Percentiles rank a stretch among this genome's conserved stretches.
These are phyloP conservation scores for Oedothorax gibbosus DNA, from an alignment of 1,140 invertebrate genomes.

Conservation along the genomic window DNA sequence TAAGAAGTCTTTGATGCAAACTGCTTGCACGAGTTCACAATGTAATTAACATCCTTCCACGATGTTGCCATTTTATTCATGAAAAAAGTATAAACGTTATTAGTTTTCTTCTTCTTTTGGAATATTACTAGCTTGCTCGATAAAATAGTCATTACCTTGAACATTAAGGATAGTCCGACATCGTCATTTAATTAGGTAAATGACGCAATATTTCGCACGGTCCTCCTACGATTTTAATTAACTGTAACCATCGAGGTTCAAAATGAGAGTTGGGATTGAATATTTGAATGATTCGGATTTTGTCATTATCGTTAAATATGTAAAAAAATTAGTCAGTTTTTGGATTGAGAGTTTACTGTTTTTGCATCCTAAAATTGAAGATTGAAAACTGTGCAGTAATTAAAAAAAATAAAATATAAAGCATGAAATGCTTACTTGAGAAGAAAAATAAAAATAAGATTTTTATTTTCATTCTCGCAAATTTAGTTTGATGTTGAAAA, in stretches of 20 bases:
- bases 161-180: slow-evolving; percentile 4
- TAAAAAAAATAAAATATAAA: too few species aligned
- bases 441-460: too few species aligned
- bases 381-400: too few species aligned
- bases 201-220: background rate
- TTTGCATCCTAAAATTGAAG: too few species aligned
- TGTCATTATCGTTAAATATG: too few species aligned
- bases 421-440: too few species aligned
- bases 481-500: too few species aligned
- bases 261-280: too few species aligned
- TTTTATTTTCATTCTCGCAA: too few species aligned
- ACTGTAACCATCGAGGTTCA: background rate
- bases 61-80: background rate
- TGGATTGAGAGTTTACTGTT: too few species aligned
- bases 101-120: background rate
- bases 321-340: too few species aligned
- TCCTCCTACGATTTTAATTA: slow-evolving; percentile 1
- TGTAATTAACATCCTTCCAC: background rate
- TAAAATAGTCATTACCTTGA: slow-evolving; percentile 13
- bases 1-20: background rate
- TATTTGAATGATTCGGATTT: too few species aligned
- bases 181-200: slow-evolving; percentile 11
- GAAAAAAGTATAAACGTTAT: slow-evolving; percentile 1
- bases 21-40: background rate
- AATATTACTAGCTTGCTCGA: background rate